Evolutionary conservation across 2,888 invertebrate genomes (phyloP).

Genomic region (Hecatera dysodea): DNA sequence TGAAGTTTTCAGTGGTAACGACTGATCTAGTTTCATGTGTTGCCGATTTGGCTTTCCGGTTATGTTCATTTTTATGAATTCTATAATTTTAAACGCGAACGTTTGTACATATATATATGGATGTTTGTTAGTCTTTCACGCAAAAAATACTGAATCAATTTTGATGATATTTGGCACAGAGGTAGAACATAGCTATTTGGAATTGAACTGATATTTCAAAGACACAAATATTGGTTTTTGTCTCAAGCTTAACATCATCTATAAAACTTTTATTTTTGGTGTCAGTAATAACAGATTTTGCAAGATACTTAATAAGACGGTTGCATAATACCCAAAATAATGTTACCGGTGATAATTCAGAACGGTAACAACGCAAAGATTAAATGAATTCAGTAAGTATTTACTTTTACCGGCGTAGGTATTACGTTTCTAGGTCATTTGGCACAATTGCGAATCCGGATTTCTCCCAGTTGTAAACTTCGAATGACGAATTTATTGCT

Average conservation of each 20-base stretch:
- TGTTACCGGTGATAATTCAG: constrained; percentile 14
- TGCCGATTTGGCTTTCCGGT: neutral
- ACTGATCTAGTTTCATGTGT: constrained; percentile 2
- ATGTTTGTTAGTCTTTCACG: too few species aligned
- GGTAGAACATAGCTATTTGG: too few species aligned
- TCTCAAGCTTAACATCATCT: too few species aligned
- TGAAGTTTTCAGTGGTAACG: constrained; percentile 15
- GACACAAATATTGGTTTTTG: neutral
- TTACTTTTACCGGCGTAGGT: constrained; percentile 31
- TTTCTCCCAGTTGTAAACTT: constrained; percentile 35
- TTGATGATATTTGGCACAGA: too few species aligned
- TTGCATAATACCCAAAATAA: constrained; percentile 28
- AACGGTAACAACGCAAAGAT: constrained; percentile 24
- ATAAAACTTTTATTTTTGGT: neutral
- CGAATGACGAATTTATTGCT: constrained; percentile 38
- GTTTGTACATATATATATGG: too few species aligned
- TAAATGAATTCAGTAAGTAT: constrained; percentile 40
- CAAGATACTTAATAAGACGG: neutral
- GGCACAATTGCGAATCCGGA: constrained; percentile 44
- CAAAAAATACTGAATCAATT: too few species aligned
- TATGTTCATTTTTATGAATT: neutral
- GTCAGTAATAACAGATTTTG: neutral
- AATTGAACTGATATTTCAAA: too few species aligned
- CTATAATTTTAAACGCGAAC: too few species aligned
- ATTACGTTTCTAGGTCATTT: constrained; percentile 53